These are phyloP conservation scores for Calameuta idolon DNA, from an alignment of 2,888 invertebrate species.

Conservation along the genomic window DNA sequence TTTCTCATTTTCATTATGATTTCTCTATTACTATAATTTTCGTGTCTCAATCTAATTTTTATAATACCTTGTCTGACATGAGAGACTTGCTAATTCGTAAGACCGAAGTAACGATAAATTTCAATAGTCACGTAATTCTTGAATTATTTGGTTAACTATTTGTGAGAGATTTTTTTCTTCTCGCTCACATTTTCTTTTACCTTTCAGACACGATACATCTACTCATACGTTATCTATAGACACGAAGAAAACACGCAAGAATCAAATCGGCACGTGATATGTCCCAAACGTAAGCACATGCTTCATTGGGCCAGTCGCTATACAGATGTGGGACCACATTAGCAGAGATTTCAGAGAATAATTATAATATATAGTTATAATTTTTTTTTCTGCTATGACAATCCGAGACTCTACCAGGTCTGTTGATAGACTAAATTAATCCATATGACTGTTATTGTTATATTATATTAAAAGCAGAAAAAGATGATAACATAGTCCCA, in stretches of 20 bases:
- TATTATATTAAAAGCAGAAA: neutral
- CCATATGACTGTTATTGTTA: neutral
- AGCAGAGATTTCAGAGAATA: neutral
- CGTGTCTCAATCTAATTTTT: neutral
- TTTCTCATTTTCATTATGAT: slow-evolving; percentile 24
- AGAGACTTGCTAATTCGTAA: neutral
- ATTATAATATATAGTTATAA: neutral
- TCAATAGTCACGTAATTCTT: neutral
- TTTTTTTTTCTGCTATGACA: neutral
- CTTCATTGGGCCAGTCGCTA: neutral
- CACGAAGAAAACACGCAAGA: slow-evolving; percentile 6
- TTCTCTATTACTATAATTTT: neutral
- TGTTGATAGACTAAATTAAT: neutral
- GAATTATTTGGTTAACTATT: neutral
- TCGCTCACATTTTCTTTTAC: neutral
- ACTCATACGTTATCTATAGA: neutral
- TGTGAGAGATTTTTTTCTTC: neutral
- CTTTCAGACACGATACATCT: neutral
- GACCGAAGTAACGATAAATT: neutral
- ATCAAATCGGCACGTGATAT: neutral
- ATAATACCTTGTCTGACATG: neutral
- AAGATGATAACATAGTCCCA: neutral
- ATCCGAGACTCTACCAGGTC: neutral
- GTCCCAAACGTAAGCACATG: neutral
- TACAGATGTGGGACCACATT: neutral